Evolutionary conservation across 1,140 invertebrate species (phyloP), one percentile per base, ranked within the genome.

Genomic region (Archegozetes longisetosus): DNA sequence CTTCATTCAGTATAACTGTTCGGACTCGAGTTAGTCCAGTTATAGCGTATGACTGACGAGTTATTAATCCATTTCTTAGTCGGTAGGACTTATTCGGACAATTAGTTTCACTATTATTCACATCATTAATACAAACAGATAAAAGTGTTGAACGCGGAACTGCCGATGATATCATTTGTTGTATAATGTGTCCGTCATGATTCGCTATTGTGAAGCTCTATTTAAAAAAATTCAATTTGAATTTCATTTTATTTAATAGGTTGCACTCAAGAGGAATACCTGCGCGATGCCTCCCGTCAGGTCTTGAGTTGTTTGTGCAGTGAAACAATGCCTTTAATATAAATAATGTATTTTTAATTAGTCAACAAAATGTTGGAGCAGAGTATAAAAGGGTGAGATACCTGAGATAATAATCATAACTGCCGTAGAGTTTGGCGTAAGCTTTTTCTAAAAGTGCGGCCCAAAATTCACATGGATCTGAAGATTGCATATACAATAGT

Each of bases 401-500:
- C 32, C 17, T 40, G 17, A 85, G 70, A 54, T 77, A 71, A 62
- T 82, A 77, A 66, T 82, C 81, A 70, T 86, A 87, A 64, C 79
- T 79, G 14, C 84, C 32, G 17, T 40, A 40, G 17, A 40, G 32
- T 40, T 40, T 40, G 6, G 32, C 84, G 69, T 84, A 84, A 60
- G 86, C 72, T 72, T 79, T 4, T 12, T n/a, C 24, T 26, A 26
- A n/a, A 51, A 84, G 64, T 83, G 82, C 56, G 84, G 75, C 68
- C 80, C 83, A n/a, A 85, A 97, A 98, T 74, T 93, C 88, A 65
- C 76, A 95, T 48, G 77, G 80, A 67, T 93, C 87, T 0, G 86
- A 81, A 0, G 93, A 97, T 70, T 90, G 88, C 67, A 98, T 82
- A 75, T 92, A 98, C 26, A 97, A 77, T 0, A 98, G 77, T 70